Percentiles rank a stretch among this genome's conserved stretches.
Evolutionary conservation across 2,113 vertebrate genomes (phyloP).

Genomic region (Carollia perspicillata): DNA sequence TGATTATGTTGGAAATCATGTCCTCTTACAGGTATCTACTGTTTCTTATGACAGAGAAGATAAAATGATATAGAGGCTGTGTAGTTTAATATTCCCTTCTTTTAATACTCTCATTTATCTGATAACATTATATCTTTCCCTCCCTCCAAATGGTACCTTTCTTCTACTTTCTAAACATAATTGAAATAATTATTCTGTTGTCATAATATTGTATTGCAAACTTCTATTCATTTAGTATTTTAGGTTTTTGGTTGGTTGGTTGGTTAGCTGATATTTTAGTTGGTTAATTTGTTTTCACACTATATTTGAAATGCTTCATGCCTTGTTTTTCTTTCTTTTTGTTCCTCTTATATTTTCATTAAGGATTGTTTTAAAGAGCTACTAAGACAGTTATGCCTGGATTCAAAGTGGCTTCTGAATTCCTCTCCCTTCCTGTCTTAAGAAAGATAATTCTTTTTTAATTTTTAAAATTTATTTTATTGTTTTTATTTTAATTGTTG

Average conservation of each 20-base stretch:
- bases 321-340: not conserved
- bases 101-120: not conserved
- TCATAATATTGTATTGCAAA: not conserved
- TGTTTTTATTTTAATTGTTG: too few species aligned
- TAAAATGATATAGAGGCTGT: not conserved
- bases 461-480: too few species aligned
- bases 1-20: not conserved
- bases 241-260: not conserved
- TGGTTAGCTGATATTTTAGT: not conserved
- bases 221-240: not conserved
- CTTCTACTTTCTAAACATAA: not conserved
- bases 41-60: not conserved
- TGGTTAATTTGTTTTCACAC: not conserved
- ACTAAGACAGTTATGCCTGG: not conserved
- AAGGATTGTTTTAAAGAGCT: not conserved
- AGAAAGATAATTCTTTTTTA: not conserved
- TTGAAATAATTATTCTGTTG: not conserved
- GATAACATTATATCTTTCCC: not conserved
- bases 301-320: not conserved
- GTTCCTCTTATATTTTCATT: not conserved
- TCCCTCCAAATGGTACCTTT: not conserved
- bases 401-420: not conserved
- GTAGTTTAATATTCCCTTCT: not conserved
- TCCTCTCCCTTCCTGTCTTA: not conserved
- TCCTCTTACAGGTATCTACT: not conserved